Evolutionary conservation across 2,888 invertebrate species (phyloP), one percentile per base, ranked within the genome.

Genomic region (Gymnocheta viridis): DNA sequence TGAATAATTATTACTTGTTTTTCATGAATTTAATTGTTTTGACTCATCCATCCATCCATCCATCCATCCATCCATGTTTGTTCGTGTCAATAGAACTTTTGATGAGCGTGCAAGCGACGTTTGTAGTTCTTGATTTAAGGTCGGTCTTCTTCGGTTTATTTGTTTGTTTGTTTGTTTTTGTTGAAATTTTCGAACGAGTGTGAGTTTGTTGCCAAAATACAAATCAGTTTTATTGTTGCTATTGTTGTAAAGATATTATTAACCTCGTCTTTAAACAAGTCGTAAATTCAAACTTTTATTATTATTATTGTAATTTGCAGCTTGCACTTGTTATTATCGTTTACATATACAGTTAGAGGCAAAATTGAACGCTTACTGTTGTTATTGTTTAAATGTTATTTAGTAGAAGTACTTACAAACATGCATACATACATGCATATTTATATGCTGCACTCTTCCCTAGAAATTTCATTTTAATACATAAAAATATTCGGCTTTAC

Each of bases 181-280:
- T n/a, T n/a, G n/a, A n/a, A n/a, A n/a, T n/a, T n/a, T n/a, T n/a
- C 41, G 12, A 27, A 38, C 47, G 10, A 3, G n/a, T 35, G 27
- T 6, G 9, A 22, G 29, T 69, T 72, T 56, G 54, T 49, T 78
- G 60, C 22, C 66, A 67, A 69, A 78, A 60, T 67, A 27, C 1
- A n/a, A 32, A 38, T 22, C 19, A 10, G 17, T 49, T 6, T 44
- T 62, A 27, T 14, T 47, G 17, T 32, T 41, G 10, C 44, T 64
- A 2, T 62, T 62, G 41, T 12, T 51, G 29, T 67, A 38, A 9
- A 5, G 2, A 54, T 35, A 24, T n/a, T 14, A 51, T 32, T 78
- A 69, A 69, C 49, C 51, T 60, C 47, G 66, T 69, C 47, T 64
- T 56, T 9, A 47, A 66, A 58, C 66, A 56, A 62, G 38, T 62